phyloP scores from a whole-genome alignment of 2,113 vertebrate genomes.

The Anguilla japonica region DNA sequence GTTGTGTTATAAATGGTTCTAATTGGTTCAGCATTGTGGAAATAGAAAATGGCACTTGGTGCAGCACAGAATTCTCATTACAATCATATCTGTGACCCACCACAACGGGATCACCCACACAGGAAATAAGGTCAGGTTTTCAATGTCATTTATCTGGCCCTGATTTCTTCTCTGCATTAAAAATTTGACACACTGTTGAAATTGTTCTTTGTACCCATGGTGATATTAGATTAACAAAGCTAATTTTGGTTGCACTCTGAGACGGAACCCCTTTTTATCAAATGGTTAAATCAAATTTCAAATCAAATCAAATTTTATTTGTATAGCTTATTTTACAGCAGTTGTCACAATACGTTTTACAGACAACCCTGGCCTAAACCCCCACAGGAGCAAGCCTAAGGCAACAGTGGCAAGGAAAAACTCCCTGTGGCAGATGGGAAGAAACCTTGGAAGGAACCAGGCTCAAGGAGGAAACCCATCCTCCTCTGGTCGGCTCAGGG shows the following conservation, averaged over 20 bases:
- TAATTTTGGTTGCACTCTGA: constrained; percentile 1
- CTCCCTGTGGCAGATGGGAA: too few relatives aligned
- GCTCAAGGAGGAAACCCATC: too few relatives aligned
- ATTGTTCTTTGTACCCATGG: background rate
- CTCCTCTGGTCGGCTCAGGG: too few relatives aligned
- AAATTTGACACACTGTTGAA: background rate
- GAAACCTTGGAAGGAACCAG: too few relatives aligned
- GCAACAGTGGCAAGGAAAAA: too few relatives aligned
- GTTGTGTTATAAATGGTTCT: background rate
- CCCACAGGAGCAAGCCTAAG: too few relatives aligned
- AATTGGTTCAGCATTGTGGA: background rate
- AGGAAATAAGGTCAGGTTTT: constrained; percentile 7
- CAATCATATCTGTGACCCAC: constrained; percentile 10
- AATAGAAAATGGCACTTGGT: background rate
- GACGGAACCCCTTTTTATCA: background rate
- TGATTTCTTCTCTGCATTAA: background rate
- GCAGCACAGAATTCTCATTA: background rate
- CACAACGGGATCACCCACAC: background rate
- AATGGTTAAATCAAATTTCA: background rate
- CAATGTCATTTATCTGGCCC: background rate
- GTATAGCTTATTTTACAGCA: too few relatives aligned
- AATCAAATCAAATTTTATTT: too few relatives aligned
- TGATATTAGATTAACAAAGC: constrained; percentile 8
- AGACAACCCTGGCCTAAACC: too few relatives aligned
- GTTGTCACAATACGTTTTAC: too few relatives aligned